These are phyloP conservation scores for Tethea ocularis DNA, from an alignment of 2,888 invertebrate genomes.

Conservation along the genomic window DNA sequence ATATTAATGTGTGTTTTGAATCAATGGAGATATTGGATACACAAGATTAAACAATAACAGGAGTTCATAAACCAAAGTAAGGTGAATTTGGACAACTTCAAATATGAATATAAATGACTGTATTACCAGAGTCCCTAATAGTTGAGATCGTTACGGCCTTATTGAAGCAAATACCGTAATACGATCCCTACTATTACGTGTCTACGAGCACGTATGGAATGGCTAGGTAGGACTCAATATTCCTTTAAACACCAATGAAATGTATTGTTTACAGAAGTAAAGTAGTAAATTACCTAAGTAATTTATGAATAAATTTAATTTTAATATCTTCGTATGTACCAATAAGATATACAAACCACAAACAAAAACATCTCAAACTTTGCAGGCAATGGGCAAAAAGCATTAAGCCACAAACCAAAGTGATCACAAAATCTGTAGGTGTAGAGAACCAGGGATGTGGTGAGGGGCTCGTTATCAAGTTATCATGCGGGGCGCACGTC, in stretches of 20 bases:
- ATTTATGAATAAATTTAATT: too few relatives aligned
- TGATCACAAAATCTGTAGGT: conserved; percentile 10
- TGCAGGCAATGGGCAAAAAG: neutral
- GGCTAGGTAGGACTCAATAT: neutral
- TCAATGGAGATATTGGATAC: conserved; percentile 29
- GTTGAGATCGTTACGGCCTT: conserved; percentile 19
- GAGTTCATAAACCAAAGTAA: conserved; percentile 4
- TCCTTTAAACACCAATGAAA: neutral
- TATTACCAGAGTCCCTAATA: conserved; percentile 28
- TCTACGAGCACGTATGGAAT: neutral
- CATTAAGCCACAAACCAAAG: conserved; percentile 9
- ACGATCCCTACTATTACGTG: conserved; percentile 19
- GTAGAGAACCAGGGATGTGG: conserved; percentile 1
- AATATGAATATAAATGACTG: conserved; percentile 27
- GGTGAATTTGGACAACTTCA: conserved; percentile 13
- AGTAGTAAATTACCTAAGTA: too few relatives aligned
- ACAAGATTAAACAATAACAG: neutral
- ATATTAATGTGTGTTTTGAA: conserved; percentile 65
- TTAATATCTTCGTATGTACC: too few relatives aligned
- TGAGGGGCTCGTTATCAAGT: conserved; percentile 35
- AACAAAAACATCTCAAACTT: neutral
- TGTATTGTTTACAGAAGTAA: too few relatives aligned
- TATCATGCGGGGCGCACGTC: conserved; percentile 43
- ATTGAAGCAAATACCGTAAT: conserved; percentile 28
- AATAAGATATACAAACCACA: neutral